These are phyloP conservation scores for Fulmarus glacialis DNA, from an alignment of 2,113 vertebrate genomes.

Conservation along the genomic window DNA sequence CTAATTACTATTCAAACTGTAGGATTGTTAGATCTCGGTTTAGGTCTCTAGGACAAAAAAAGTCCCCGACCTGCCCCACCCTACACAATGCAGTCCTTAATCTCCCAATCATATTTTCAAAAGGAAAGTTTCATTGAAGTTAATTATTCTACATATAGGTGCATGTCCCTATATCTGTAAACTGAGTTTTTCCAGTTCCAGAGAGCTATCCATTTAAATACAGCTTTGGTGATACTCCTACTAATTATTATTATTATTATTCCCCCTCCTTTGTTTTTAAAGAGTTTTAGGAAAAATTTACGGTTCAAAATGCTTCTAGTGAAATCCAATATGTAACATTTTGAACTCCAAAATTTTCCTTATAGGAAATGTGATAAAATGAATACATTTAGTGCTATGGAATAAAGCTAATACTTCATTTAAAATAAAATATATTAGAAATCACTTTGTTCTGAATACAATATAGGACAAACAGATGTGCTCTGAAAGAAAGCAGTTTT, in stretches of 20 bases:
- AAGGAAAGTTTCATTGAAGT: not conserved
- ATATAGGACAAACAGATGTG: not conserved
- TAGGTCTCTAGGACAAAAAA: not conserved
- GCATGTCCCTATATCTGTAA: not conserved
- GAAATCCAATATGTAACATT: not conserved
- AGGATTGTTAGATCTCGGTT: not conserved
- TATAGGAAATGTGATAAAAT: not conserved
- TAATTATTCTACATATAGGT: not conserved
- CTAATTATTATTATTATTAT: not conserved
- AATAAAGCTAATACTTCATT: not conserved
- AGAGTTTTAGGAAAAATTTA: not conserved
- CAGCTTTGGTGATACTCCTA: not conserved
- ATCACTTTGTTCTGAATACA: not conserved
- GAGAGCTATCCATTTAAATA: not conserved
- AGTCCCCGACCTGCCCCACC: fast-evolving
- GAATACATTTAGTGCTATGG: fast-evolving
- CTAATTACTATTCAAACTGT: not conserved
- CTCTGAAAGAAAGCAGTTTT: not conserved
- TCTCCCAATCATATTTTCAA: not conserved
- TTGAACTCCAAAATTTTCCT: not conserved
- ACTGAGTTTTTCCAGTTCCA: not conserved
- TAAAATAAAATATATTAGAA: not conserved
- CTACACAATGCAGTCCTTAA: not conserved
- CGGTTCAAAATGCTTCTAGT: not conserved
- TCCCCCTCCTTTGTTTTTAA: not conserved